Evolutionary conservation across 2,113 vertebrate species (phyloP).

Genomic region (Lophochroa leadbeateri): DNA sequence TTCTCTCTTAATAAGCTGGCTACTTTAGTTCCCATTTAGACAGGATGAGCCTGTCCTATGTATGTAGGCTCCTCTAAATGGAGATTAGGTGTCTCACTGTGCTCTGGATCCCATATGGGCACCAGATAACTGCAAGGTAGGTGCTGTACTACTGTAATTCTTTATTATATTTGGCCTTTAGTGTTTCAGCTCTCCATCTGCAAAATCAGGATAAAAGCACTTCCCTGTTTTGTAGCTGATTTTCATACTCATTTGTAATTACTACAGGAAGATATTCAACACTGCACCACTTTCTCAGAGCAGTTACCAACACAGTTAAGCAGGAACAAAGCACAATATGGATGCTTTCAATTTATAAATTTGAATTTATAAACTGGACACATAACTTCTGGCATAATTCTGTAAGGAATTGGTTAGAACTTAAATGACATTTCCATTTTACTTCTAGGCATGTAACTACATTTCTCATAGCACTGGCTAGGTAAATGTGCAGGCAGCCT

Average conservation of each 20-base stretch:
- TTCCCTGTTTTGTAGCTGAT: constrained; percentile 33
- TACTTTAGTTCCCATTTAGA: not conserved
- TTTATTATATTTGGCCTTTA: constrained; percentile 61
- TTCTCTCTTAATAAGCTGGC: not conserved
- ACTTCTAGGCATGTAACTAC: not conserved
- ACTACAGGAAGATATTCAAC: constrained; percentile 39
- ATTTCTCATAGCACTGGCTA: not conserved
- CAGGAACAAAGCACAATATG: constrained; percentile 45
- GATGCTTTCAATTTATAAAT: not conserved
- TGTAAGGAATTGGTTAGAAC: not conserved
- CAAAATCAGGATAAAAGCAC: constrained; percentile 30
- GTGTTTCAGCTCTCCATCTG: constrained; percentile 43
- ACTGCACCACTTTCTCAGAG: not conserved
- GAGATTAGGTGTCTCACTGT: not conserved
- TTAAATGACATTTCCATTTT: constrained; percentile 3
- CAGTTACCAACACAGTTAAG: constrained; percentile 23
- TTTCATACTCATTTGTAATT: constrained; percentile 47
- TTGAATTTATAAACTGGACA: constrained; percentile 43
- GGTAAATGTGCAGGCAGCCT: not conserved
- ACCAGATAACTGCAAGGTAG: constrained; percentile 41
- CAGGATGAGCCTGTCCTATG: not conserved
- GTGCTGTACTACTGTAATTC: constrained; percentile 28
- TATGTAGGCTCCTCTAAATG: not conserved
- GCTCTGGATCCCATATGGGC: constrained; percentile 7
- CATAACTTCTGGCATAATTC: not conserved